A percentile compares a stretch with the other conserved stretches of the same genome.
Evolutionary conservation across 35 echinoderm and acorn worm genomes (phyloP).

Genomic region (Ophiothrix spiculata): DNA sequence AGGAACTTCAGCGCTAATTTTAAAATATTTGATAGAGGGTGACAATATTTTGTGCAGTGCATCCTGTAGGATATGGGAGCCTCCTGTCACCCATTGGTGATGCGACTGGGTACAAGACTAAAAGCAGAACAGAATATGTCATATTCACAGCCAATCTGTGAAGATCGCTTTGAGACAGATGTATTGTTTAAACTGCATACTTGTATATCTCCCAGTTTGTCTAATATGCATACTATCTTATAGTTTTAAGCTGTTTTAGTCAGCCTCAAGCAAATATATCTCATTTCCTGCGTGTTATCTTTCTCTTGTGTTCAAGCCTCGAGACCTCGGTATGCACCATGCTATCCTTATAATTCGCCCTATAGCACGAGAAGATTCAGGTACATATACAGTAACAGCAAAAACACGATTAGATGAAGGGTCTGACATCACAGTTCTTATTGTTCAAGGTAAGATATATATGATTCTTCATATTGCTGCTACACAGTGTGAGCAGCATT

Average conservation of each 20-base stretch:
- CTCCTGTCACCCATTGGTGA: no score
- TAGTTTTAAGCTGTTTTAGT: no score
- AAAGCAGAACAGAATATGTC: no score
- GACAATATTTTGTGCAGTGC: no score
- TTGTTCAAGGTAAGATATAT: background rate
- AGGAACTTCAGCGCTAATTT: no score
- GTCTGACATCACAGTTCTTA: background rate
- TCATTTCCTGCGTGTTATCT: no score
- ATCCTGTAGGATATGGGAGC: no score
- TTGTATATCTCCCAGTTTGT: background rate
- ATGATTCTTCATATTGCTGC: no score
- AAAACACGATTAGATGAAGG: background rate
- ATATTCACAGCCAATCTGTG: background rate
- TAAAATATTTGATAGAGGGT: no score
- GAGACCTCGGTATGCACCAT: background rate
- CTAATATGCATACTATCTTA: background rate
- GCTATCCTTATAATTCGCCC: background rate
- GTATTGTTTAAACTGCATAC: background rate
- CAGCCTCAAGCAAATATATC: no score
- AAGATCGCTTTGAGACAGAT: background rate
- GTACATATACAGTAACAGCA: background rate
- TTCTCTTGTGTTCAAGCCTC: background rate
- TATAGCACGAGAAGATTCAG: background rate
- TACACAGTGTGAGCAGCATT: background rate
- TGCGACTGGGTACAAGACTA: no score